A percentile compares a stretch with the other conserved stretches of the same genome.
phyloP scores from a whole-genome alignment of 2,113 vertebrate genomes.

The Urocolius indicus region DNA sequence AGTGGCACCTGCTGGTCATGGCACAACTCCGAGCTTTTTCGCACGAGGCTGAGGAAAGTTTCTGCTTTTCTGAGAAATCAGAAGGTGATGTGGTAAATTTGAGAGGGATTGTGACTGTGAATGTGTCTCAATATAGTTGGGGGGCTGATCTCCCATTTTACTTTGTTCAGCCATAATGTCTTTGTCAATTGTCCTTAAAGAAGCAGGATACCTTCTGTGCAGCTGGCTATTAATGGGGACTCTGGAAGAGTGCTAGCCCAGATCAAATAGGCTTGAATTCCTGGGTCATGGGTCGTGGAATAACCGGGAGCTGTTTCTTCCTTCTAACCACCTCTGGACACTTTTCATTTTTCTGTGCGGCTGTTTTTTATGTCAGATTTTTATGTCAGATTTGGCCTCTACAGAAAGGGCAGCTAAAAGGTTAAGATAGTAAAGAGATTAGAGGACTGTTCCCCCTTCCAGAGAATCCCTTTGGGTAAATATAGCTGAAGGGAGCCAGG shows the following conservation, averaged over 20 bases:
- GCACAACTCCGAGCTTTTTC: neutral
- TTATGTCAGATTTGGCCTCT: neutral
- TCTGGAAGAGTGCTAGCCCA: neutral
- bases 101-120: neutral
- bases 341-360: neutral
- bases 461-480: constrained; percentile 26
- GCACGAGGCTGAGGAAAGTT: neutral
- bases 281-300: neutral
- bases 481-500: constrained; percentile 2
- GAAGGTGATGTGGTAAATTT: neutral
- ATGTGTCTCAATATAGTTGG: neutral
- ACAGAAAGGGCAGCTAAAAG: constrained; percentile 42
- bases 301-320: neutral
- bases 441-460: constrained; percentile 29
- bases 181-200: neutral
- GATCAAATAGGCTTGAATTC: constrained; percentile 7
- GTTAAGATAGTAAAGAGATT: constrained; percentile 52
- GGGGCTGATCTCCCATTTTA: neutral
- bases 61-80: neutral
- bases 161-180: neutral
- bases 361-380: constrained; percentile 25
- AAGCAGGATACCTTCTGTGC: neutral
- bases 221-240: neutral
- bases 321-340: neutral
- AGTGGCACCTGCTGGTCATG: neutral